Conservation (phyloP, 2,888 invertebrate species). For the Nomada flava region DNA sequence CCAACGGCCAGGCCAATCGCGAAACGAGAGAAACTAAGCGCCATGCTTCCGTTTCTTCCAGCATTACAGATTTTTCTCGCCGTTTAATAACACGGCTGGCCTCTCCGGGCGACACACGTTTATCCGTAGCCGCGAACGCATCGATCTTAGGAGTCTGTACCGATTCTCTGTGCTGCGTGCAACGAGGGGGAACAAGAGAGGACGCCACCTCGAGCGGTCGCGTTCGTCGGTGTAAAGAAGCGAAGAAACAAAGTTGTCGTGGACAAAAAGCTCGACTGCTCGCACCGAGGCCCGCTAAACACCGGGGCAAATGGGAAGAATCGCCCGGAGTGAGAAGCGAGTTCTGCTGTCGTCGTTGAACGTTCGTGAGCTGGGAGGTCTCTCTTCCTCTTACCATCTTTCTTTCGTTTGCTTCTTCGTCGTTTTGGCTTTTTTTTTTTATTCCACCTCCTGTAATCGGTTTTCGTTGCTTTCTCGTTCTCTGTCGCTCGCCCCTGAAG, state of each 20-base stretch:
- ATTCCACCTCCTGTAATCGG: too few relatives aligned
- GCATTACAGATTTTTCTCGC: conserved; percentile 26
- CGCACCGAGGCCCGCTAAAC: conserved; percentile 40
- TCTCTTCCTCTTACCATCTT: conserved; percentile 1
- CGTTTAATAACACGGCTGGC: conserved; percentile 28
- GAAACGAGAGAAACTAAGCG: neutral
- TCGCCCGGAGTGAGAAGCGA: conserved; percentile 59
- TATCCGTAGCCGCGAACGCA: conserved; percentile 24
- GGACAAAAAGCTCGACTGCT: conserved; percentile 52
- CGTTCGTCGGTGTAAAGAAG: conserved; percentile 19
- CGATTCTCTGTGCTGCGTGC: conserved; percentile 21
- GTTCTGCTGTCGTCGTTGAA: conserved; percentile 33
- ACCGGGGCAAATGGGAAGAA: conserved; percentile 65
- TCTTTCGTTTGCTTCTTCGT: neutral
- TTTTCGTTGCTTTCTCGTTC: neutral
- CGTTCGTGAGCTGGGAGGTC: conserved; percentile 51
- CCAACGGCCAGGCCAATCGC: neutral
- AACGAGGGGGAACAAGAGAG: neutral
- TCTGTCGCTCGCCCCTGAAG: conserved; percentile 36
- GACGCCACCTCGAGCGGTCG: neutral
- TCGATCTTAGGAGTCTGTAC: conserved; percentile 31
- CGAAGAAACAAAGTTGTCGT: conserved; percentile 36
- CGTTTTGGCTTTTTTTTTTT: neutral
- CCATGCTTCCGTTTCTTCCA: conserved; percentile 23
- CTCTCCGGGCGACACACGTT: conserved; percentile 11